Conservation (phyloP, 2,888 invertebrate genomes). For the Parapristionchus giblindavisi region DNA sequence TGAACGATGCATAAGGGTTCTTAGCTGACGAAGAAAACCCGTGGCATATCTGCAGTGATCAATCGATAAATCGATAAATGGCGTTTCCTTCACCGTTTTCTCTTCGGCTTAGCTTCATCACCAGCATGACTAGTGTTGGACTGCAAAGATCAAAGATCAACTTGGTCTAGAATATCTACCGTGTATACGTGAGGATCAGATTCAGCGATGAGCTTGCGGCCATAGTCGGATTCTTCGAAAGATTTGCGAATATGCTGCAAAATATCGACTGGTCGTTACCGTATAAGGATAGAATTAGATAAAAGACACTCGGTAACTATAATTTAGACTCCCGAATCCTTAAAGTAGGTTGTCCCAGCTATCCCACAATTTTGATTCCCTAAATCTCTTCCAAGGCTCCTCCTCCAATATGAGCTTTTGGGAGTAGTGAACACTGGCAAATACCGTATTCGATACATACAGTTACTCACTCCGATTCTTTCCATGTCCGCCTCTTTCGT, state of each 20-base stretch:
- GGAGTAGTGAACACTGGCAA: not conserved
- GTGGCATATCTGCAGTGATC: conserved; percentile 79
- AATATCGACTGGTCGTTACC: no score
- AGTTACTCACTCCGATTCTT: conserved; percentile 43
- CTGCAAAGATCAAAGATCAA: conserved; percentile 27
- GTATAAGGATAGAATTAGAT: no score
- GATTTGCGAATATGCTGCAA: conserved; percentile 36
- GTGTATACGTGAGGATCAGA: not conserved
- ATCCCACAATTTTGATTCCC: not conserved
- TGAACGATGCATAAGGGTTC: conserved; percentile 88
- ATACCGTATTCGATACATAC: not conserved
- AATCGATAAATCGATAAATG: not conserved
- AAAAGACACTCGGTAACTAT: no score
- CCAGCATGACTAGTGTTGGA: not conserved
- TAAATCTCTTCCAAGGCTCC: not conserved
- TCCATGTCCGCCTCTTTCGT: conserved; percentile 48
- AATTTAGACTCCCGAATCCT: no score
- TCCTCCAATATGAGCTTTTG: not conserved
- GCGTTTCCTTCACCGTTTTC: conserved; percentile 12
- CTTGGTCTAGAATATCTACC: not conserved
- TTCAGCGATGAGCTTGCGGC: conserved; percentile 16
- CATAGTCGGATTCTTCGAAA: conserved; percentile 40
- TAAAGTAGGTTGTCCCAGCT: no score
- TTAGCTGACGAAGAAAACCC: conserved; percentile 86
- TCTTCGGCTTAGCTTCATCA: conserved; percentile 2